Evolutionary conservation across 1,140 invertebrate genomes (phyloP), one percentile per base, ranked within the genome.

Genomic region (Bombus picipes): DNA sequence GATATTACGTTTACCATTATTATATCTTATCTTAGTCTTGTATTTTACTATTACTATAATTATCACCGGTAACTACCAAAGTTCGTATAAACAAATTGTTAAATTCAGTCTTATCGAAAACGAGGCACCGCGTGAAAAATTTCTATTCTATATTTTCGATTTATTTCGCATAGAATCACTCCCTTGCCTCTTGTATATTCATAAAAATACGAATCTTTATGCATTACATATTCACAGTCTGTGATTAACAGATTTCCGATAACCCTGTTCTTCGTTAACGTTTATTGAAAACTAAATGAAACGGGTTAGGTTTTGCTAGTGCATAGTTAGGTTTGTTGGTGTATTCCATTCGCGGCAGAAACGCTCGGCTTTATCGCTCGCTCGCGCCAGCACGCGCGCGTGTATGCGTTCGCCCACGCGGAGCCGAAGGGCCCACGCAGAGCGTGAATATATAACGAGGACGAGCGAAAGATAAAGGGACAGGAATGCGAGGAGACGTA

Each of bases 391-490:
- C 3, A 65, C 37, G 59, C 57, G 68, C 43, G 76, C 43, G 65
- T 82, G 80, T 57, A 87, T 57, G 79, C 66, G 65, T 57, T 39
- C 88, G 85, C 88, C 90, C 80, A 91, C 90, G 70, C 81, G 39
- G 47, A 47, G 68, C 65, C 66, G 72, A 87, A 77, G 83, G 86
- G 83, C 91, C 90, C 91, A 91, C 87, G 88, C 91, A 85, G 73
- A 91, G 87, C 87, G 80, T 70, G 66, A 87, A 70, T 77, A 87
- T 66, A 76, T 72, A 81, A 90, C 75, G 80, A 81, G 83, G 66
- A 82, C 83, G 70, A 53, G 18, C 70, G 65, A 47, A 76, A 85
- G 76, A 84, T 79, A 74, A 74, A 72, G 70, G 75, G 82, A 68
- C 47, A 80, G 70, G 47, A 85, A 84, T 57, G 83, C 41, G 57